These are phyloP conservation scores for Odontomyia ornata DNA, from an alignment of 2,888 invertebrate species.

Conservation along the genomic window DNA sequence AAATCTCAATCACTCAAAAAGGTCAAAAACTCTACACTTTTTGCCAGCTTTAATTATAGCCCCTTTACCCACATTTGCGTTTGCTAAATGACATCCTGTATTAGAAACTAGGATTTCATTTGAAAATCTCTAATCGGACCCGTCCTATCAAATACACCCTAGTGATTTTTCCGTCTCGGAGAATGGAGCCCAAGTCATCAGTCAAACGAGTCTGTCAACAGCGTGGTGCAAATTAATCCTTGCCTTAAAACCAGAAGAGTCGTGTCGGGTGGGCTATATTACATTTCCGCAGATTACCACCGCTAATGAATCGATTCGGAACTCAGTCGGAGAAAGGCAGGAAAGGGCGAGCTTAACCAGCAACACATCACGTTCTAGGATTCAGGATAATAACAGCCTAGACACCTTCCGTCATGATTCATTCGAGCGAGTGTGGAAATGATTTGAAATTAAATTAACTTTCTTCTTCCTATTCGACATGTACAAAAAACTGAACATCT, in stretches of 20 bases:
- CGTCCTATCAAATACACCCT: neutral
- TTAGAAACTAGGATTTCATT: neutral
- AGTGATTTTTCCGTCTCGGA: neutral
- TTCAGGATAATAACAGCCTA: neutral
- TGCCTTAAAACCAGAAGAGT: neutral
- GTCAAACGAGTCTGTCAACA: neutral
- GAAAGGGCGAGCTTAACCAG: neutral
- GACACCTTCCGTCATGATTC: constrained; percentile 7
- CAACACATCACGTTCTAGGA: too few relatives aligned
- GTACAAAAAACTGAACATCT: too few relatives aligned
- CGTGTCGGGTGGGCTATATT: neutral
- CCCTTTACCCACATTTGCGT: too few relatives aligned
- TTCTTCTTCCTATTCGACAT: constrained; percentile 1
- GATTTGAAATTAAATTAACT: constrained; percentile 19
- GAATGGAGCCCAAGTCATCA: neutral
- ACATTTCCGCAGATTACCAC: neutral
- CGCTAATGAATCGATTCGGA: neutral
- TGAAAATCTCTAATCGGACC: neutral
- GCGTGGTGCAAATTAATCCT: neutral
- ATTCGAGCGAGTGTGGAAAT: constrained; percentile 25
- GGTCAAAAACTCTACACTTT: too few relatives aligned
- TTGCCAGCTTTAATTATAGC: too few relatives aligned
- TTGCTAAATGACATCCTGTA: neutral
- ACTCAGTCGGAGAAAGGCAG: neutral
- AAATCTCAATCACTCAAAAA: too few relatives aligned